A percentile compares a stretch with the other conserved stretches of the same genome.
phyloP scores from a whole-genome alignment of 2,888 invertebrate genomes.

The Gymnocheta viridis region DNA sequence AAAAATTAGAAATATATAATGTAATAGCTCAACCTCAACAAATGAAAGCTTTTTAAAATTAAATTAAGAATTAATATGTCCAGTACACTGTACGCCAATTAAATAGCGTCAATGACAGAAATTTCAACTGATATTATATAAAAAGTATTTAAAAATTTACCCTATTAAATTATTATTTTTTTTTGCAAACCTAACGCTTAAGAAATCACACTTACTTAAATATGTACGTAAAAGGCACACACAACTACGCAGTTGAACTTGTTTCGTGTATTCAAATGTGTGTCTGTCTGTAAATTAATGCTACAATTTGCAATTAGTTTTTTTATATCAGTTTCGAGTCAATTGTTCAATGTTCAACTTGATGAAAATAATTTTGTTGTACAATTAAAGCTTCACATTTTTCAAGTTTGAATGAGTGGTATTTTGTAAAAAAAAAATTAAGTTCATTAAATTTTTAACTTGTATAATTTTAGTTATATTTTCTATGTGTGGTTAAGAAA shows the following conservation, averaged over 20 bases:
- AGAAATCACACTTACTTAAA: neutral
- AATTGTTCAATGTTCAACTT: slow-evolving; percentile 18
- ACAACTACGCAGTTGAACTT: neutral
- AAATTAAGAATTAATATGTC: too few species aligned
- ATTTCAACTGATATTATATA: too few species aligned
- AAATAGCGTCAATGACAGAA: too few species aligned
- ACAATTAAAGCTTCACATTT: slow-evolving; percentile 1
- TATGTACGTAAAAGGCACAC: neutral
- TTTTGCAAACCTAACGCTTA: neutral
- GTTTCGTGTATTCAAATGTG: neutral
- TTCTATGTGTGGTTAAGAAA: slow-evolving; percentile 3
- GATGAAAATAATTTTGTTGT: slow-evolving; percentile 29
- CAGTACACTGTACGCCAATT: too few species aligned
- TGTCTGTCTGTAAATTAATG: slow-evolving; percentile 14
- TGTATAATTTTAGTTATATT: slow-evolving; percentile 7
- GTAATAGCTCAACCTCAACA: too few species aligned
- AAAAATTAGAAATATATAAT: too few species aligned
- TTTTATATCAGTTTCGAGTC: neutral
- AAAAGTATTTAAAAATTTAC: too few species aligned
- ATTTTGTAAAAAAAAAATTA: neutral
- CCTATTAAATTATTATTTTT: neutral
- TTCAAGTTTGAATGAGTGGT: slow-evolving; percentile 23
- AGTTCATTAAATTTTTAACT: slow-evolving; percentile 5
- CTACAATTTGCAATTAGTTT: slow-evolving; percentile 10
- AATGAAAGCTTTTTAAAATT: too few species aligned